Evolutionary conservation across 2,113 vertebrate genomes (phyloP), one percentile per base, ranked within the genome.

Genomic region (Mobula hypostoma): DNA sequence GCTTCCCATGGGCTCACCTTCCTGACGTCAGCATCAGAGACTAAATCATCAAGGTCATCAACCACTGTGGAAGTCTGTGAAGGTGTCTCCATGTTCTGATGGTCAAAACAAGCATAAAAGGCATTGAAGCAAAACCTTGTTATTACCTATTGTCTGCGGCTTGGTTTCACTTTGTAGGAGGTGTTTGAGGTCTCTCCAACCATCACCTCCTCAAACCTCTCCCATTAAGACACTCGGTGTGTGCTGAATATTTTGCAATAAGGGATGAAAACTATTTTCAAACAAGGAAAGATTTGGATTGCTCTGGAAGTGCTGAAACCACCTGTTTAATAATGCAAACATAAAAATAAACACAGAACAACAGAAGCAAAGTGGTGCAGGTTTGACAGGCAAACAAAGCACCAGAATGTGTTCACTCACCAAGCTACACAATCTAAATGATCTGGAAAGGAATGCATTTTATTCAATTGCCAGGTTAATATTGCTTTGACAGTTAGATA

Each of bases 301-400:
- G 29, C 15, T 29, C 61, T 63, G 29, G 58, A 88, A 24, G 56
- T 88, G 83, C 3, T 88, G 83, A 88, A 85, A 29, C 29, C 12
- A 88, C 61, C 83, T 88, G 11, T 88, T 88, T 63, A 88, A 88
- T 88, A 88, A 88, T 63, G 83, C 58, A 88, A 88, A 29, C 58
- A 88, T 61, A 24, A 63, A 63, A 88, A 87, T 56, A 87, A 63
- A 88, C 83, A 88, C n/a, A 40, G 36, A 83, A 88, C 27, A 88
- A 88, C 83, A 63, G 61, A 63, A 63, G 12, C 83, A 24, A 88
- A 63, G 58, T 88, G 29, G 58, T 88, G 83, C 24, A 29, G 83
- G 24, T 61, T 88, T 88, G 83, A 88, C 56, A 63, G 27, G 56
- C 58, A 27, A 5, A 88, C 83, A 63, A 87, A 87, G 27, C 56